These are phyloP conservation scores for Acanthosoma haemorrhoidale DNA, from an alignment of 2,888 invertebrate genomes.

Conservation along the genomic window DNA sequence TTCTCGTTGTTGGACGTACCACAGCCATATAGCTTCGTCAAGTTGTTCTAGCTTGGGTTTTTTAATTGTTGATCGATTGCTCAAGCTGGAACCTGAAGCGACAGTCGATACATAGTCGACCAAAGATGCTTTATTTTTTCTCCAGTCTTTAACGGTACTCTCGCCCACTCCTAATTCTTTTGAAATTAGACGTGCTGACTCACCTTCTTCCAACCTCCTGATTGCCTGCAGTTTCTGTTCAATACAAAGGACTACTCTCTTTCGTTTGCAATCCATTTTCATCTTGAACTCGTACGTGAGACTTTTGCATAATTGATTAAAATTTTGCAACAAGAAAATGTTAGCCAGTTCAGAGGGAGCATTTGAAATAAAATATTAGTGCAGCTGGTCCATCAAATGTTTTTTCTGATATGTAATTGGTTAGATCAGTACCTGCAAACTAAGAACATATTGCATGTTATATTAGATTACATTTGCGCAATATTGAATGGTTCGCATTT, in stretches of 20 bases:
- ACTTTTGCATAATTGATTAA: too few species aligned
- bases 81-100: neutral
- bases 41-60: conserved; percentile 40
- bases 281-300: too few species aligned
- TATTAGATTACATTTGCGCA: too few species aligned
- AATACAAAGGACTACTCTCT: conserved; percentile 41
- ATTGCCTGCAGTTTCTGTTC: conserved; percentile 40
- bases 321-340: too few species aligned
- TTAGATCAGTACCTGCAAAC: too few species aligned
- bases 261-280: conserved; percentile 37
- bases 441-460: too few species aligned
- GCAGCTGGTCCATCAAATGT: too few species aligned
- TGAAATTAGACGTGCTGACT: conserved; percentile 41
- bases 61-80: neutral
- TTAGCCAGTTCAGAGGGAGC: too few species aligned
- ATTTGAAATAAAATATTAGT: too few species aligned
- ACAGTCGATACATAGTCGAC: conserved; percentile 39
- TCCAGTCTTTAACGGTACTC: conserved; percentile 42
- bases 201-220: conserved; percentile 40
- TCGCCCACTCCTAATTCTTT: conserved; percentile 41
- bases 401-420: too few species aligned
- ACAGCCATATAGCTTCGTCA: conserved; percentile 42
- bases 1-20: conserved; percentile 41
- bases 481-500: too few species aligned
- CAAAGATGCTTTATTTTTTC: conserved; percentile 39